Evolutionary conservation across 2,888 invertebrate genomes (phyloP).

Genomic region (Drosophila tripunctata): DNA sequence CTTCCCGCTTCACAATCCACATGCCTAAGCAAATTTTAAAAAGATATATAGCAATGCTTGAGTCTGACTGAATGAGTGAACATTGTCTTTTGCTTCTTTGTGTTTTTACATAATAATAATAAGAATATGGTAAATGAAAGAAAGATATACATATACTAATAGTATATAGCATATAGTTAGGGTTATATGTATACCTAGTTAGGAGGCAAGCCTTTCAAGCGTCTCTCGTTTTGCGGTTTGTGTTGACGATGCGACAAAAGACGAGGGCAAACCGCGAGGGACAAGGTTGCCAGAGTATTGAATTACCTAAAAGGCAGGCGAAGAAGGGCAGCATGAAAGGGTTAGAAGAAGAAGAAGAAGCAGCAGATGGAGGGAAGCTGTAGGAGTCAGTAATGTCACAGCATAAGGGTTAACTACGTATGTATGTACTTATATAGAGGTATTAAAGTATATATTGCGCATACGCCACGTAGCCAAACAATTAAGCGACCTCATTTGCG

Average conservation of each 20-base stretch:
- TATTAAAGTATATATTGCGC: constrained; percentile 28
- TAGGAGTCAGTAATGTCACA: constrained; percentile 14
- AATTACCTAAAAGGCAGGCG: constrained; percentile 49
- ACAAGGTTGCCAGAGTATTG: constrained; percentile 72
- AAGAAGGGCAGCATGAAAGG: constrained; percentile 41
- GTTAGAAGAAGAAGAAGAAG: not conserved
- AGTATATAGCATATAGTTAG: constrained; percentile 8
- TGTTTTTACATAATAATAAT: constrained; percentile 10
- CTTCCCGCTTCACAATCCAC: not conserved
- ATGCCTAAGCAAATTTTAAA: not conserved
- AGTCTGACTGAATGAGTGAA: constrained; percentile 41
- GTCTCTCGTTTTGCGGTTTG: constrained; percentile 44
- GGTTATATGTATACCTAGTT: constrained; percentile 24
- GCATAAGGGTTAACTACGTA: constrained; percentile 28
- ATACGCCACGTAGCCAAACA: constrained; percentile 68
- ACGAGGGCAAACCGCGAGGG: constrained; percentile 64
- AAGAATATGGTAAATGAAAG: constrained; percentile 1
- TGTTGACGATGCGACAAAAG: constrained; percentile 21
- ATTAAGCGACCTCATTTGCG: constrained; percentile 77
- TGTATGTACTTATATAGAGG: not conserved
- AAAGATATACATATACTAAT: constrained; percentile 1
- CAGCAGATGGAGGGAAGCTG: not conserved
- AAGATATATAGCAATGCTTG: constrained; percentile 12
- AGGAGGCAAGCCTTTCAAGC: constrained; percentile 62
- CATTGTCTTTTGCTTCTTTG: constrained; percentile 53